Percentiles rank a stretch among this genome's conserved stretches.
These are phyloP conservation scores for Xyliphius kryptos DNA, from an alignment of 2,113 vertebrate species.

Conservation along the genomic window DNA sequence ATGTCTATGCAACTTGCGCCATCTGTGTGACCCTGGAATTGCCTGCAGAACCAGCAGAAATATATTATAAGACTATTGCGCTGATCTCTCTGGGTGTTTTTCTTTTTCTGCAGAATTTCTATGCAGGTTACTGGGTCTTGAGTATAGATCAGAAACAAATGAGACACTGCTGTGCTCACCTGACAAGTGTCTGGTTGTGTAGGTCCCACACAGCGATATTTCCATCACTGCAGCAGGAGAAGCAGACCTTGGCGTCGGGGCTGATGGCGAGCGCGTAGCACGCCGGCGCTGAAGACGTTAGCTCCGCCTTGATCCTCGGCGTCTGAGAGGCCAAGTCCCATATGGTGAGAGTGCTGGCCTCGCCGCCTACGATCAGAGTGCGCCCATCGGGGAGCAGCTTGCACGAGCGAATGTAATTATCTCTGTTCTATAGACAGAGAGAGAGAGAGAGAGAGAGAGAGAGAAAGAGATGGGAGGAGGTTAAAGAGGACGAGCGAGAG, in stretches of 20 bases:
- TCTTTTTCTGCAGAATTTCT: too few species aligned
- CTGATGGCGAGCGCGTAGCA: constrained; percentile 96
- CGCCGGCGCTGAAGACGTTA: constrained; percentile 89
- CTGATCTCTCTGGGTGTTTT: too few species aligned
- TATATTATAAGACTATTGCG: too few species aligned
- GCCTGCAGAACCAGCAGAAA: constrained; percentile 54
- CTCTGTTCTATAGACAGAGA: constrained; percentile 75
- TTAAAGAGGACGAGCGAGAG: background rate
- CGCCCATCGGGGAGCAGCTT: constrained; percentile 92
- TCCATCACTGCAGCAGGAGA: constrained; percentile 95
- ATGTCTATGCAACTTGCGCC: constrained; percentile 97
- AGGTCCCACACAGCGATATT: constrained; percentile 97
- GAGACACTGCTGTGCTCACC: too few species aligned
- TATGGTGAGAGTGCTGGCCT: constrained; percentile 94
- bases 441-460: background rate
- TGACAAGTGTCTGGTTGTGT: constrained; percentile 94
- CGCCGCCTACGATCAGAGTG: constrained; percentile 90
- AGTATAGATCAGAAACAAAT: too few species aligned
- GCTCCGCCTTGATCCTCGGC: constrained; percentile 91
- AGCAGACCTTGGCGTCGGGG: constrained; percentile 96
- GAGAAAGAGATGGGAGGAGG: background rate
- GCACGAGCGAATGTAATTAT: constrained; percentile 98
- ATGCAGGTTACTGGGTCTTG: too few species aligned
- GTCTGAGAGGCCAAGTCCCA: constrained; percentile 95
- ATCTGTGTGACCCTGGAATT: constrained; percentile 95